Percentiles rank a stretch among this genome's conserved stretches.
Evolutionary conservation across 2,888 invertebrate genomes (phyloP).

Genomic region (Oscheius sp.): DNA sequence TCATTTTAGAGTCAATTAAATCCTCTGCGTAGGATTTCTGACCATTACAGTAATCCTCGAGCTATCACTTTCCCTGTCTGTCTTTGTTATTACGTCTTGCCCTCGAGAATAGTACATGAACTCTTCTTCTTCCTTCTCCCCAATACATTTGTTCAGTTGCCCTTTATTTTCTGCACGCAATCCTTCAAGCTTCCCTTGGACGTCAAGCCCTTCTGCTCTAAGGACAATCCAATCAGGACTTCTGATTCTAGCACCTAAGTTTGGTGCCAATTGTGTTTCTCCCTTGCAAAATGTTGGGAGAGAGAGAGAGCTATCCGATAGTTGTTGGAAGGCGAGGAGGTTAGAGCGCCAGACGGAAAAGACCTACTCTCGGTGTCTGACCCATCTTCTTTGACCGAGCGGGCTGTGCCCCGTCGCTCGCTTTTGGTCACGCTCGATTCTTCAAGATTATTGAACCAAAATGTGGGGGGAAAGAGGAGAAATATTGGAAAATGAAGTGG

Average conservation of each 20-base stretch:
- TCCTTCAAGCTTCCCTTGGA: too few relatives aligned
- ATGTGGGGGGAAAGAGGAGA: too few relatives aligned
- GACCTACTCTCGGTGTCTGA: slow-evolving; percentile 22
- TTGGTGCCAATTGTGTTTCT: not conserved
- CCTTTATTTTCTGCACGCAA: not conserved
- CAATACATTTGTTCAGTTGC: not conserved
- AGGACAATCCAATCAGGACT: slow-evolving; percentile 22
- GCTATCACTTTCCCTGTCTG: too few relatives aligned
- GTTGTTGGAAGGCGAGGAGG: not conserved
- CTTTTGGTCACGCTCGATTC: not conserved
- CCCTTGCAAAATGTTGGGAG: not conserved
- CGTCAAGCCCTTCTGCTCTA: not conserved
- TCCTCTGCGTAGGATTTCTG: too few relatives aligned
- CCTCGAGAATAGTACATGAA: not conserved
- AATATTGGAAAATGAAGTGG: too few relatives aligned
- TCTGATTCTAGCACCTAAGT: not conserved
- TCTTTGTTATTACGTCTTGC: not conserved
- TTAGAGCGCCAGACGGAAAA: slow-evolving; percentile 14
- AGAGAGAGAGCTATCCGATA: slow-evolving; percentile 1
- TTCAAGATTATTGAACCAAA: too few relatives aligned
- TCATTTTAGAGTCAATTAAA: too few relatives aligned
- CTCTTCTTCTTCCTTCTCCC: not conserved
- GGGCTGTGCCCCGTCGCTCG: not conserved
- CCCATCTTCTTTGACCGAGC: not conserved
- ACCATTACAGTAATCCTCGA: too few relatives aligned